Base-by-base conservation (phyloP, 2,888 invertebrate genomes). In the Omphaloscelis lunosa region DNA sequence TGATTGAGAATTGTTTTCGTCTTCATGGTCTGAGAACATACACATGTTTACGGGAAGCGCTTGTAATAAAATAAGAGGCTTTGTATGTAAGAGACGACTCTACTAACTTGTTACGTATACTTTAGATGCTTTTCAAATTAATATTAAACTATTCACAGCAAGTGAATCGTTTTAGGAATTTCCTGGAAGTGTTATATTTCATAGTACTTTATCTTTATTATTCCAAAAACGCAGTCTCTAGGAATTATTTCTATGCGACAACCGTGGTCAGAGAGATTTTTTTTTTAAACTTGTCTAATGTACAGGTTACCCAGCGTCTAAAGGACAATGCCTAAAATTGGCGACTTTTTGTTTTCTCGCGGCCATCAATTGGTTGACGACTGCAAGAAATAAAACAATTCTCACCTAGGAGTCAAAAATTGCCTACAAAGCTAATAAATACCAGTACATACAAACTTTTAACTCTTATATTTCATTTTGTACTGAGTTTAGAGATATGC, bases 1-100 rank as follows among this genome's bases (percentile, higher is more conserved):
- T 29, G 45, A 45, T 61, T 34, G 59, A 34, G 51, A 53, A 62
- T 62, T 74, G 73, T 83, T 84, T 80, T 71, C 51, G 63, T 61
- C 29, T 67, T 62, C 20, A 76, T 76, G 80, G 69, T n/a, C 45
- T 65, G 15, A n/a, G 34, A n/a, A 23, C 9, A n/a, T 29, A 71
- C 63, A 73, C 51, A 29, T 69, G 51, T 72, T 75, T 67, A 74
- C 48, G 77, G 56, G 23, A 68, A 77, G n/a, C n/a, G 45, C 23
- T 63, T 34, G 62, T 39, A n/a, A 72, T 74, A 74, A 69, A 73
- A 65, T 65, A 71, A 34, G n/a, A 53, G 17, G 48, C 2, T 73
- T 80, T 79, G 11, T 58, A 34, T 23, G 29, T 62, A 27, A 23
- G 53, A 82, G 58, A 58, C 20, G n/a, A n/a, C 61, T 41, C 45